Percentiles rank a stretch among this genome's conserved stretches.
Evolutionary conservation across 2,113 vertebrate species (phyloP).

Genomic region (Engraulis encrasicolus): DNA sequence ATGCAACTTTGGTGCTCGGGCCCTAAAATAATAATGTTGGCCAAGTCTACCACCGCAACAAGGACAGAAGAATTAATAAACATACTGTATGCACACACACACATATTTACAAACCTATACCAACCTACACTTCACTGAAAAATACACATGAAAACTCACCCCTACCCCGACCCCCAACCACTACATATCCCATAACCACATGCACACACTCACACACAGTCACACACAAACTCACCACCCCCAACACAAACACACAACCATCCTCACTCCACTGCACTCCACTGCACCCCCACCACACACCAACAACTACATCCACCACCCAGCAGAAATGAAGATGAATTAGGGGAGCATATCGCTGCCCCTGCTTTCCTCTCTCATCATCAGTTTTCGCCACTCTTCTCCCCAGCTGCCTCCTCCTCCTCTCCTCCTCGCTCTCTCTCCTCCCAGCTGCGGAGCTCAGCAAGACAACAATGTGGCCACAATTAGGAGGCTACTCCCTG

Average conservation of each 20-base stretch:
- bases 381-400: slow-evolving; percentile 42
- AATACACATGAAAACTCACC: background rate
- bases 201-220: slow-evolving; percentile 33
- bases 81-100: too few species aligned
- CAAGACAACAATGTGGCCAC: slow-evolving; percentile 29
- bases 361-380: slow-evolving; percentile 44
- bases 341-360: slow-evolving; percentile 13
- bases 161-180: too few species aligned
- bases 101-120: too few species aligned
- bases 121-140: too few species aligned
- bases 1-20: too few species aligned
- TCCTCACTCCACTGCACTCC: too few species aligned
- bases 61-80: background rate
- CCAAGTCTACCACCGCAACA: background rate
- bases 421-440: background rate
- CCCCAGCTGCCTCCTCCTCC: background rate
- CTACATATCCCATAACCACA: background rate
- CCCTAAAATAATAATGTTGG: background rate
- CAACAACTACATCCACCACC: slow-evolving; percentile 36
- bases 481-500: slow-evolving; percentile 16
- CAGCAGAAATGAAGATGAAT: slow-evolving; percentile 55
- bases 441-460: slow-evolving; percentile 22
- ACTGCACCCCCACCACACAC: too few species aligned
- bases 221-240: too few species aligned
- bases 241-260: too few species aligned